These are phyloP conservation scores for Caenorhabditis imperialis DNA, from an alignment of 2,888 invertebrate genomes.

Conservation along the genomic window DNA sequence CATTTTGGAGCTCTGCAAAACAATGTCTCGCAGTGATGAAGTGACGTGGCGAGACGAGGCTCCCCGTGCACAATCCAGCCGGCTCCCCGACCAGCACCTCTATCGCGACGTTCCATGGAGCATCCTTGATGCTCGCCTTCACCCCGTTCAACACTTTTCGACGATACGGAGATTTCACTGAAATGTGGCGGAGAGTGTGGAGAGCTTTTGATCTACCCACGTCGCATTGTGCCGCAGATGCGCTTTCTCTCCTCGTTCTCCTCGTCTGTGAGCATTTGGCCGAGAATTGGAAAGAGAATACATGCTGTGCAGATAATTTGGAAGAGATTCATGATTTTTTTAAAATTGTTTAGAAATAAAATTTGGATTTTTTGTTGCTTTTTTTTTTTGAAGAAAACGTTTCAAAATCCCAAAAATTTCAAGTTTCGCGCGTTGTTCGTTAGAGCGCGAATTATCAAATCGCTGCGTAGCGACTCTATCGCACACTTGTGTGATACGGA, in stretches of 20 bases:
- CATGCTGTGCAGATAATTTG: no score
- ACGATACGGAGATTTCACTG: slow-evolving; percentile 19
- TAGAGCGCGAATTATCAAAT: no score
- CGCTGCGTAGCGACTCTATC: no score
- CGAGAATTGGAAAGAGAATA: no score
- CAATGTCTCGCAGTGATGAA: slow-evolving; percentile 43
- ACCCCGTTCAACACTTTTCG: slow-evolving; percentile 33
- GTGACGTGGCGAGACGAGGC: slow-evolving; percentile 34
- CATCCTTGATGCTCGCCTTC: slow-evolving; percentile 10
- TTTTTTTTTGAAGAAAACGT: no score
- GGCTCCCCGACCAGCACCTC: slow-evolving; percentile 10
- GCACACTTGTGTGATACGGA: no score
- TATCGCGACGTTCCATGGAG: slow-evolving; percentile 46
- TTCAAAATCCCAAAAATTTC: no score
- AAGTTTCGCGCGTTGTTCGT: no score
- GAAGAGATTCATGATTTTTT: no score
- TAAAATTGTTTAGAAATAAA: no score
- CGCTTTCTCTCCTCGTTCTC: slow-evolving; percentile 18
- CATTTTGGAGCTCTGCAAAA: slow-evolving; percentile 11
- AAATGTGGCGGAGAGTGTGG: neutral
- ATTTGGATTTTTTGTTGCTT: no score
- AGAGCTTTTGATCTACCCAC: no score
- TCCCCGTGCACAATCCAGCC: slow-evolving; percentile 30
- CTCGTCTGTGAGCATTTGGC: slow-evolving; percentile 5
- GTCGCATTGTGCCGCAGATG: slow-evolving; percentile 19